A percentile compares a stretch with the other conserved stretches of the same genome.
Evolutionary conservation across 1,140 invertebrate species (phyloP).

Genomic region (Atta texana): DNA sequence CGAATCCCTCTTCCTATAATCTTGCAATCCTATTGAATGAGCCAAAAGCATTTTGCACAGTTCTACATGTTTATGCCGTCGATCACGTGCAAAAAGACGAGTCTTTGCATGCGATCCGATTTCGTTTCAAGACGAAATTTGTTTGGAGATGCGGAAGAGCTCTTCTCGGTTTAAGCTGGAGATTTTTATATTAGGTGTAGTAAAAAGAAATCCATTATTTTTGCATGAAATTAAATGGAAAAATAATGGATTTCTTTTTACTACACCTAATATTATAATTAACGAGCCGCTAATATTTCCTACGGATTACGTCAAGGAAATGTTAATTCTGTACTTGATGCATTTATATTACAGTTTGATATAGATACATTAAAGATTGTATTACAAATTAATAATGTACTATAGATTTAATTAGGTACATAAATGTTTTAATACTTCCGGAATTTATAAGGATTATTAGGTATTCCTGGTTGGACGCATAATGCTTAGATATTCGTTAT

Average conservation of each 20-base stretch:
- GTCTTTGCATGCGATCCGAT: conserved; percentile 27
- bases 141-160: conserved; percentile 21
- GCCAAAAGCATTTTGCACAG: conserved; percentile 40
- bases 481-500: conserved; percentile 1
- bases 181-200: neutral
- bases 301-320: neutral
- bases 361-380: neutral
- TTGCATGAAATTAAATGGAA: too few species aligned
- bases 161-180: neutral
- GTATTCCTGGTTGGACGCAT: neutral
- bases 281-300: conserved; percentile 19
- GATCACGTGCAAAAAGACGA: conserved; percentile 33
- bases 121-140: conserved; percentile 4
- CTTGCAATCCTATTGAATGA: conserved; percentile 57
- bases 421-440: conserved; percentile 17
- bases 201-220: too few species aligned
- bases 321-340: neutral
- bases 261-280: neutral
- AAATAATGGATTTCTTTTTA: too few species aligned
- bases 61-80: conserved; percentile 26
- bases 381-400: neutral
- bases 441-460: conserved; percentile 4
- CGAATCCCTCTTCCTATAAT: conserved; percentile 41
- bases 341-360: neutral
- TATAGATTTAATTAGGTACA: neutral